These are phyloP conservation scores for Chrysolophus pictus DNA, from an alignment of 2,797 vertebrate genomes.

Conservation along the genomic window DNA sequence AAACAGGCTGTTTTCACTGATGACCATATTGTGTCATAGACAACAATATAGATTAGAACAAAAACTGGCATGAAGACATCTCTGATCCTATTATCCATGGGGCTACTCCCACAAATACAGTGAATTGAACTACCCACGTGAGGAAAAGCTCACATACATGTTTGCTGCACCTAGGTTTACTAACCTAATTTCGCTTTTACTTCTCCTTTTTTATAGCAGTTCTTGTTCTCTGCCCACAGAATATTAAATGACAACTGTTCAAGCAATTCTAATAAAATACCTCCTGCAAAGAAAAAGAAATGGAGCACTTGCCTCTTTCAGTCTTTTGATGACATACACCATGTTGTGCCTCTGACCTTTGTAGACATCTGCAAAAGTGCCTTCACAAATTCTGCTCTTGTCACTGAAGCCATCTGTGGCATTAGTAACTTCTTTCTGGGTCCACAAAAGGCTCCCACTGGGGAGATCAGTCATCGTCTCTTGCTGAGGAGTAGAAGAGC, in stretches of 20 bases:
- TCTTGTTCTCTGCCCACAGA: neutral
- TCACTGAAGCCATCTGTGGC: slow-evolving; percentile 76
- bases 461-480: slow-evolving; percentile 49
- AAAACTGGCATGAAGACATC: neutral
- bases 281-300: neutral
- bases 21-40: neutral
- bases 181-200: neutral
- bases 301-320: slow-evolving; percentile 74
- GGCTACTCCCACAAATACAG: neutral
- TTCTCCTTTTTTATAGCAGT: neutral
- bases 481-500: slow-evolving; percentile 64
- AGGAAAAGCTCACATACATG: neutral
- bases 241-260: neutral
- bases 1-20: neutral
- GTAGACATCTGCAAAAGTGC: slow-evolving; percentile 78
- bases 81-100: neutral
- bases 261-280: neutral
- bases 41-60: neutral
- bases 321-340: slow-evolving; percentile 74
- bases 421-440: slow-evolving; percentile 65
- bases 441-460: slow-evolving; percentile 74
- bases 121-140: neutral
- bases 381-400: slow-evolving; percentile 70
- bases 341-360: slow-evolving; percentile 69
- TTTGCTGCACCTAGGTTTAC: neutral